Conservation (phyloP, 2,888 invertebrate species). For the Lycocerus yunnanus region DNA sequence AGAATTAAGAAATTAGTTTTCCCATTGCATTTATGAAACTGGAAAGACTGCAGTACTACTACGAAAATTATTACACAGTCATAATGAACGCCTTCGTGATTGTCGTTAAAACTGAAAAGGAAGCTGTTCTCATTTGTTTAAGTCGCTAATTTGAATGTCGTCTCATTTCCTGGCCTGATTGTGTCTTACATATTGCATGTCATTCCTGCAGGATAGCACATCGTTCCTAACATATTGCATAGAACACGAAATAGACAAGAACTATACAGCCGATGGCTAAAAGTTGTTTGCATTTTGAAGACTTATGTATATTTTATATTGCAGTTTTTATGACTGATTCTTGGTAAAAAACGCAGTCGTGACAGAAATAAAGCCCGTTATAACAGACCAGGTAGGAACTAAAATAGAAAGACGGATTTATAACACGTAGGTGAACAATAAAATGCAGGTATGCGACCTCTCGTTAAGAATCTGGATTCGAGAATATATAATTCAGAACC, state of each 20-base stretch:
- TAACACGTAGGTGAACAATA: conserved; percentile 18
- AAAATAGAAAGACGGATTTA: conserved; percentile 17
- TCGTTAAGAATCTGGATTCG: conserved; percentile 18
- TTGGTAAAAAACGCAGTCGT: conserved; percentile 13
- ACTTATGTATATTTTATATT: conserved; percentile 18
- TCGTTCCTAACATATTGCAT: conserved; percentile 11
- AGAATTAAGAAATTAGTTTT: neutral
- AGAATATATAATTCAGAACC: neutral
- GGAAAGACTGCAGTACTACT: neutral
- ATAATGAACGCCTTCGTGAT: neutral
- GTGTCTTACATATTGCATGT: conserved; percentile 47
- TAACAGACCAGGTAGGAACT: conserved; percentile 1
- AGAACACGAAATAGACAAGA: conserved; percentile 18
- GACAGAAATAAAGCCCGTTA: conserved; percentile 12
- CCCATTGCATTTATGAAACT: neutral
- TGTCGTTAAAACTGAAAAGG: neutral
- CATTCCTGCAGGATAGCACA: neutral
- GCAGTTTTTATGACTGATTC: conserved; percentile 19
- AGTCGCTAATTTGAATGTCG: conserved; percentile 49
- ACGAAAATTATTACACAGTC: neutral
- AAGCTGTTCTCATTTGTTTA: conserved; percentile 41
- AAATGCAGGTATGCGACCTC: conserved; percentile 19
- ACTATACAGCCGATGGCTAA: conserved; percentile 13
- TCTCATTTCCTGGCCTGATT: conserved; percentile 51
- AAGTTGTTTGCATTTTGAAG: conserved; percentile 14